Conservation (phyloP, 2,888 invertebrate species). For the Laspeyria flexula region DNA sequence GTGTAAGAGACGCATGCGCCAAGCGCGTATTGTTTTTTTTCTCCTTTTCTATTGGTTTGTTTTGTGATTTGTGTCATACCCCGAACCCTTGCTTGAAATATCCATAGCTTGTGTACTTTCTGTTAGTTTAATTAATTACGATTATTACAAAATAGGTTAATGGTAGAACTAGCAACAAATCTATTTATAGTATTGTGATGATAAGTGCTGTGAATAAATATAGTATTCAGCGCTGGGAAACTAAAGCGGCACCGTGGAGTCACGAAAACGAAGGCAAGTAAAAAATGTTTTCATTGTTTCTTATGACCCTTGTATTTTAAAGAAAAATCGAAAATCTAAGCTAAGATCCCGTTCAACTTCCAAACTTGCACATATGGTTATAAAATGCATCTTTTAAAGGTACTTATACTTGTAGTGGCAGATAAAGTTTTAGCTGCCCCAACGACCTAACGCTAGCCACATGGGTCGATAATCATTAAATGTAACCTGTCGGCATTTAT, state of each 20-base stretch:
- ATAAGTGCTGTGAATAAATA: constrained; percentile 85
- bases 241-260: constrained; percentile 87
- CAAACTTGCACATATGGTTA: constrained; percentile 2
- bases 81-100: constrained; percentile 75
- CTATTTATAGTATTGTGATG: constrained; percentile 82
- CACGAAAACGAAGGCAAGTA: constrained; percentile 87
- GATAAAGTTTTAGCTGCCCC: constrained; percentile 16
- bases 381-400: background rate
- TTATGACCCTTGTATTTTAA: constrained; percentile 60
- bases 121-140: constrained; percentile 67
- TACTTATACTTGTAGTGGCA: constrained; percentile 15
- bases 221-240: constrained; percentile 80
- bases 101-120: constrained; percentile 77
- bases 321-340: constrained; percentile 62
- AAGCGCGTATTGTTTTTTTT: constrained; percentile 65
- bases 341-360: constrained; percentile 7
- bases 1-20: constrained; percentile 76
- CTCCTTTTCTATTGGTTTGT: constrained; percentile 82
- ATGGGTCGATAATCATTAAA: constrained; percentile 66
- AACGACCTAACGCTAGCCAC: constrained; percentile 49
- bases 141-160: constrained; percentile 64
- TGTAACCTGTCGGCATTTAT: constrained; percentile 45
- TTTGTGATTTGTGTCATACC: constrained; percentile 82
- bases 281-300: constrained; percentile 77
- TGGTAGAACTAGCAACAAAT: constrained; percentile 72